A percentile compares a stretch with the other conserved stretches of the same genome.
Evolutionary conservation across 2,888 invertebrate genomes (phyloP).

Genomic region (Glyphotaelius pellucidus): DNA sequence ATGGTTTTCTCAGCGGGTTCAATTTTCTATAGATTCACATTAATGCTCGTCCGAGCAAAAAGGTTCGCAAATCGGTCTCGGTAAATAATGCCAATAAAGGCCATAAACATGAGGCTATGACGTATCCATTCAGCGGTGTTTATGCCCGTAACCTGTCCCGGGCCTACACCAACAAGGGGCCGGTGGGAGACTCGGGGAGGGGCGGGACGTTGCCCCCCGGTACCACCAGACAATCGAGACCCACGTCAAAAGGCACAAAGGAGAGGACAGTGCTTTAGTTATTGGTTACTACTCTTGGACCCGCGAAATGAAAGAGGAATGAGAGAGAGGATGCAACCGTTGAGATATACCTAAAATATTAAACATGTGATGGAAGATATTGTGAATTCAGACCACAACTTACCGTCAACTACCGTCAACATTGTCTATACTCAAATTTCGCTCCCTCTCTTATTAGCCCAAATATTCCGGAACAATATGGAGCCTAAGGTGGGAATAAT

Average conservation of each 20-base stretch:
- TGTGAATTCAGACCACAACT: neutral
- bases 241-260: slow-evolving; percentile 17
- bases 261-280: neutral
- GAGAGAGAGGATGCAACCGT: neutral
- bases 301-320: neutral
- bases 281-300: neutral
- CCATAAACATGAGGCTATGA: slow-evolving; percentile 9
- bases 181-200: neutral
- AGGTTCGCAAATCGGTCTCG: neutral
- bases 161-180: slow-evolving; percentile 38
- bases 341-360: neutral
- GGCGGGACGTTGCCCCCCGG: slow-evolving; percentile 29
- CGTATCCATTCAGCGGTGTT: slow-evolving; percentile 8
- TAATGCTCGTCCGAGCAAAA: neutral
- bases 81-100: slow-evolving; percentile 21
- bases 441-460: neutral
- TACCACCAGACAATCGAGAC: slow-evolving; percentile 10
- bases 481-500: neutral
- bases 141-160: slow-evolving; percentile 7
- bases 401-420: neutral
- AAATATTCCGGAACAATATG: neutral
- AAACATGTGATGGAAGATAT: neutral
- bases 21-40: neutral
- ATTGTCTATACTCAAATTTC: neutral
- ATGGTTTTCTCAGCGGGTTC: neutral